A percentile compares a stretch with the other conserved stretches of the same genome.
Conservation (phyloP, 1,140 invertebrate species). For the Trichonephila clavipes region DNA sequence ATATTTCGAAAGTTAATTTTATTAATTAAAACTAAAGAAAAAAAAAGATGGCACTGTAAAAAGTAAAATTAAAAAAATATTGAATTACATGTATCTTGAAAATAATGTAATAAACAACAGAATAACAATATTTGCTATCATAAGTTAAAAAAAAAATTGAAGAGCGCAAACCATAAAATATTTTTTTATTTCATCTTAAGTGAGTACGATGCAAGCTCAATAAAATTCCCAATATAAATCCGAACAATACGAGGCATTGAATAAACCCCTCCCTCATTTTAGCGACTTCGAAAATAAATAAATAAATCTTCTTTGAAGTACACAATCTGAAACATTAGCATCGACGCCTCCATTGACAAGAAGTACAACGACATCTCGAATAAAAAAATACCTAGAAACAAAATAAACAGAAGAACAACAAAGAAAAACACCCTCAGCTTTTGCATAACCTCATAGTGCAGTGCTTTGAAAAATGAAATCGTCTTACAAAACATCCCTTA, state of each 20-base stretch:
- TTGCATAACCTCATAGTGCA: background rate
- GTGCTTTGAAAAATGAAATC: constrained; percentile 56
- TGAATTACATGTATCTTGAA: no score
- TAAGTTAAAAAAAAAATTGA: no score
- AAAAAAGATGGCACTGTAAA: no score
- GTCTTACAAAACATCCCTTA: background rate
- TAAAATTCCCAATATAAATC: background rate
- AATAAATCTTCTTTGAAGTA: background rate
- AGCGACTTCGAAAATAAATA: background rate
- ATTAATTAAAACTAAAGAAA: no score
- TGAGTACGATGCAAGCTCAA: background rate
- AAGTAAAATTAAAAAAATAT: no score
- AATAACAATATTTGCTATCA: no score
- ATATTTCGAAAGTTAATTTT: no score
- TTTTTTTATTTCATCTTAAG: no score
- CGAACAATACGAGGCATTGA: background rate
- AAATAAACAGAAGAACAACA: background rate
- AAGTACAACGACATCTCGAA: constrained; percentile 16
- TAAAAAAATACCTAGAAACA: background rate
- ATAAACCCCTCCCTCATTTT: background rate
- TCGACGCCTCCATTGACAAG: constrained; percentile 8
- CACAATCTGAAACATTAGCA: background rate
- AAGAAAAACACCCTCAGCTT: background rate
- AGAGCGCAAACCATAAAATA: no score
- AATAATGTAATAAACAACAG: no score